Base-by-base conservation (phyloP, 2,888 invertebrate genomes). In the Copidosoma aretas region DNA sequence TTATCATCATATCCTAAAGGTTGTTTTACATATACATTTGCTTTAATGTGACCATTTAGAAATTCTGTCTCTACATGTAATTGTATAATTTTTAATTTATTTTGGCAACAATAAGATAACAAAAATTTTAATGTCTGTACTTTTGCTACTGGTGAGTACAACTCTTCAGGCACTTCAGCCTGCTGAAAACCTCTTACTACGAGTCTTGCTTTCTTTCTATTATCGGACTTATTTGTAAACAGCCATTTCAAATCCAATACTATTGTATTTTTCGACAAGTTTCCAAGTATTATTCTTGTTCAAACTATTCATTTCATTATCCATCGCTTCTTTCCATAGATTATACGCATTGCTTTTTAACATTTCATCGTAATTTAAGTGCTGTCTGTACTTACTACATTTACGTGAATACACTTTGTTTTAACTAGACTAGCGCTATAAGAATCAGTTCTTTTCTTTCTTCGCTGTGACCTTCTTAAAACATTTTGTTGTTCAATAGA, bases 171-270 rank as follows among this genome's bases (percentile, higher is more conserved):
- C 49, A 43, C 19, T 43, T 72, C 70, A 51, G 49, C 60, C 61
- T 74, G 72, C 49, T 74, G 71, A 43, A 71, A 73, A 15, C 71
- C 73, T 51, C 66, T 68, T 43, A 68, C 72, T 5, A 74, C 74
- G 41, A 74, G 61, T 24, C 74, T 68, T 14, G 73, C 70, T 60
- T 49, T 49, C 15, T 5, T 72, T 74, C 10, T 25, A 63, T 70
- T 56, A 19, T 69, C 61, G 15, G 43, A 43, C 58, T 73, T 72
- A 12, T 46, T 69, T 60, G 62, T 72, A 46, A 59, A 53, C 22
- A 53, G 19, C 52, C 52, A 53, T 53, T 53, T 53, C 5, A n/a
- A 17, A 22, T 53, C 52, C 2, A 53, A 12, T 14, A 53, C 21
- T 3, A 19, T 53, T 53, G 12, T 53, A 19, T 53, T 22, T 53